Evolutionary conservation across 2,888 invertebrate genomes (phyloP), one percentile per base, ranked within the genome.

Genomic region (Drosophila nr. perissopoda): DNA sequence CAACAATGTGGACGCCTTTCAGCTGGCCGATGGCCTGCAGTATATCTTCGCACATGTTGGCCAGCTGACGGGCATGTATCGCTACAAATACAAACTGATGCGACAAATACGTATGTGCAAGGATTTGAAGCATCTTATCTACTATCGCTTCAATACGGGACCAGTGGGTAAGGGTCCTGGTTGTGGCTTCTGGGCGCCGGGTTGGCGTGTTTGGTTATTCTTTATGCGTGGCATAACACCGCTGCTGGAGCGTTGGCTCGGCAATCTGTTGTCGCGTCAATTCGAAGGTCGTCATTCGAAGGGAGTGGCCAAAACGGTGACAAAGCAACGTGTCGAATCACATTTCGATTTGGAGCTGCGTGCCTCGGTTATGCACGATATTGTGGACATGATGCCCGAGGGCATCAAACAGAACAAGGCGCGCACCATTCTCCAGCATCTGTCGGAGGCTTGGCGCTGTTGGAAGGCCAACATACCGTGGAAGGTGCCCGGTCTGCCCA

Each of bases 351-450:
- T 99, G 82, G 99, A 99, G 93, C 94, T 99, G 91, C 96, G 99
- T 82, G 99, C 99, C 21, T 99, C 99, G 0, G 99, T 97, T 2
- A 97, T 97, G 97, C 96, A 97, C 94, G 99, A 99, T 92, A 99
- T 99, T 80, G 97, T 99, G n/a, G 99, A 99, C 91, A 99, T 99
- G 99, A 99, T 99, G 99, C 99, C 99, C 0, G 99, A 99, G 93
- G 99, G 99, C 78, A 99, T 99, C 92, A 99, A 99, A 92, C 99
- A 99, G 93, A 99, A 99, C 94, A 99, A 99, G 93, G 99, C 99
- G 0, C 95, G 99, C 82, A 99, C 99, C 4, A 99, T 99, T 87
- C 94, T 99, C 85, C 99, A 99, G 92, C 99, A 99, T 94, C 94
- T 99, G 73, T 99, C 98, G 36, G 99, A 99, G 93, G 99, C 99